A percentile compares a stretch with the other conserved stretches of the same genome.
phyloP scores from a whole-genome alignment of 2,888 invertebrate genomes.

The Dryocosmus kuriphilus region DNA sequence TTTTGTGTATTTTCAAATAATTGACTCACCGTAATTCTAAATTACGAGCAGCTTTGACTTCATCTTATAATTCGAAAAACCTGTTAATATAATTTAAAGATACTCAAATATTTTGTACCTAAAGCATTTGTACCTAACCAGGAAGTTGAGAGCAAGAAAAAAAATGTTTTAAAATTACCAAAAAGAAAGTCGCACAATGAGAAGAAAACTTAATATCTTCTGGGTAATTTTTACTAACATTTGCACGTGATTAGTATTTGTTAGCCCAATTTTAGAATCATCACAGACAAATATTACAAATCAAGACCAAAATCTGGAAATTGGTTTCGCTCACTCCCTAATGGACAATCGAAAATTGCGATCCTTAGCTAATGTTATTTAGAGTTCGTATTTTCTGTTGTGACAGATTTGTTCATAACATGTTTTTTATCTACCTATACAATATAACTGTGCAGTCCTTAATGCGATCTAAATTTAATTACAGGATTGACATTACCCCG shows the following conservation, averaged over 20 bases:
- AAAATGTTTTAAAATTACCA: background rate
- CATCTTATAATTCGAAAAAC: too few relatives aligned
- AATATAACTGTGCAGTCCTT: slow-evolving; percentile 72
- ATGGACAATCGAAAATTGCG: slow-evolving; percentile 17
- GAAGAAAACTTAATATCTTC: background rate
- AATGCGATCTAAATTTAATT: slow-evolving; percentile 63
- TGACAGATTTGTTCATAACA: slow-evolving; percentile 51
- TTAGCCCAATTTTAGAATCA: background rate
- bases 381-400: slow-evolving; percentile 55
- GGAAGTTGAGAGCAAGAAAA: too few relatives aligned
- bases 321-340: slow-evolving; percentile 11
- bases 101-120: too few relatives aligned
- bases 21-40: slow-evolving; percentile 22
- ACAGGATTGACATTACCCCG: slow-evolving; percentile 54
- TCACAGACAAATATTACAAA: background rate
- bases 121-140: too few relatives aligned
- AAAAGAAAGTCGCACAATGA: background rate
- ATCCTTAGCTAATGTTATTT: slow-evolving; percentile 51
- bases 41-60: background rate
- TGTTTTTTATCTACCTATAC: slow-evolving; percentile 61
- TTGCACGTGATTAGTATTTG: background rate
- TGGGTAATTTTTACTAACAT: background rate
- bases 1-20: slow-evolving; percentile 6
- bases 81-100: too few relatives aligned
- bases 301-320: background rate